Conservation (phyloP, 2,888 invertebrate genomes). For the Monoplex corrugatus region DNA sequence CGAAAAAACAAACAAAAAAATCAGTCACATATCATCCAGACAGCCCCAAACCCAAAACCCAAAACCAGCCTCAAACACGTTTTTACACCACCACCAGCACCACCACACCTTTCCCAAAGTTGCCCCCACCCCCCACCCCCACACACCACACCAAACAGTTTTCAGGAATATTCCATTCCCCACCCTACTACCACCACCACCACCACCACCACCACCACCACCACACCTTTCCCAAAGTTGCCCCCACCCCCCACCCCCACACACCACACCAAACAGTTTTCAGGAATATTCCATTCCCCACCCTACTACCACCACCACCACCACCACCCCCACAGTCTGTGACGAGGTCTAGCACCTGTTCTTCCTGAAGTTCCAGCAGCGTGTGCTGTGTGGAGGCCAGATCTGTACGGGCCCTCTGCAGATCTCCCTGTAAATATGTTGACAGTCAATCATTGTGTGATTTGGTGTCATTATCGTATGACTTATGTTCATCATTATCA, state of each 20-base stretch:
- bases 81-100: too few species aligned
- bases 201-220: not conserved
- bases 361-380: constrained; percentile 58
- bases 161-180: not conserved
- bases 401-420: constrained; percentile 57
- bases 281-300: too few species aligned
- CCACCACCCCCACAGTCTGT: not conserved
- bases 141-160: not conserved
- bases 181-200: not conserved
- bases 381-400: constrained; percentile 58
- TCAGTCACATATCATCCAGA: too few species aligned
- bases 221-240: not conserved
- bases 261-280: too few species aligned
- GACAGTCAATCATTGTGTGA: too few species aligned
- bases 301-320: not conserved
- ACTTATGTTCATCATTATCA: too few species aligned
- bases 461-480: too few species aligned
- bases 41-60: too few species aligned
- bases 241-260: not conserved
- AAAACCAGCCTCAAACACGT: too few species aligned
- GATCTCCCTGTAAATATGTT: constrained; percentile 59
- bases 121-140: not conserved
- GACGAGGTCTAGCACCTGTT: constrained; percentile 48
- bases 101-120: not conserved
- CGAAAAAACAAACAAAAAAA: too few species aligned